Percentiles rank a stretch among this genome's conserved stretches.
Evolutionary conservation across 2,797 vertebrate genomes (phyloP).

Genomic region (Nannoperca obscura): DNA sequence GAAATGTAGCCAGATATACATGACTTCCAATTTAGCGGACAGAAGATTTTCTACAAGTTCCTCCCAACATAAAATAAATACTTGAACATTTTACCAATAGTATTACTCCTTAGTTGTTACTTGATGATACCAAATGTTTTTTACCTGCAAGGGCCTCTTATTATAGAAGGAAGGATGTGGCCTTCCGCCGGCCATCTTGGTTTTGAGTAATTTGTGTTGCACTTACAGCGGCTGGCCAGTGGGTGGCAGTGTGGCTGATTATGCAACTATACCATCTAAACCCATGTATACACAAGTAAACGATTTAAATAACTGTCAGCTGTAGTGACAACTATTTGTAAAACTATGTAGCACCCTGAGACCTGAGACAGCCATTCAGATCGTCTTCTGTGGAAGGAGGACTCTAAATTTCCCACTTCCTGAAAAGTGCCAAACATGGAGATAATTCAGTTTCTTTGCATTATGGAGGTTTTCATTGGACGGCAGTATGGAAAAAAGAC

Average conservation of each 20-base stretch:
- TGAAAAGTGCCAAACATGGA: conserved; percentile 3
- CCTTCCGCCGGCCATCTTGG: not conserved
- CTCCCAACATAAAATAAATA: no score
- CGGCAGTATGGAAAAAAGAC: not conserved
- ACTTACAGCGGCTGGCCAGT: no score
- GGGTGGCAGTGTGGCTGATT: no score
- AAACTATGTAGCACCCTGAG: not conserved
- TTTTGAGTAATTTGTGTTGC: no score
- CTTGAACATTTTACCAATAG: no score
- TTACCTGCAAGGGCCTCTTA: conserved; percentile 2
- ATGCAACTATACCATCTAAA: no score
- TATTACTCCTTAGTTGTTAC: not conserved
- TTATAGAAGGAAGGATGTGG: not conserved
- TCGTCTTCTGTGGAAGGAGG: not conserved
- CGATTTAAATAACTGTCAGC: no score
- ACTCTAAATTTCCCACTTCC: not conserved
- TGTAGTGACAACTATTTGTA: no score
- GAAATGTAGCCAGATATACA: no score
- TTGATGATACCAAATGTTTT: not conserved
- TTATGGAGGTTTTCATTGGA: not conserved
- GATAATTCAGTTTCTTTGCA: not conserved
- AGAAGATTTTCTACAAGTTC: no score
- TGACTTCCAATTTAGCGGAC: no score
- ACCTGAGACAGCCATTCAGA: conserved; percentile 1
- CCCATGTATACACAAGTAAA: no score